Conservation (phyloP, 1,140 invertebrate genomes). For the Polypedilum pembai region DNA sequence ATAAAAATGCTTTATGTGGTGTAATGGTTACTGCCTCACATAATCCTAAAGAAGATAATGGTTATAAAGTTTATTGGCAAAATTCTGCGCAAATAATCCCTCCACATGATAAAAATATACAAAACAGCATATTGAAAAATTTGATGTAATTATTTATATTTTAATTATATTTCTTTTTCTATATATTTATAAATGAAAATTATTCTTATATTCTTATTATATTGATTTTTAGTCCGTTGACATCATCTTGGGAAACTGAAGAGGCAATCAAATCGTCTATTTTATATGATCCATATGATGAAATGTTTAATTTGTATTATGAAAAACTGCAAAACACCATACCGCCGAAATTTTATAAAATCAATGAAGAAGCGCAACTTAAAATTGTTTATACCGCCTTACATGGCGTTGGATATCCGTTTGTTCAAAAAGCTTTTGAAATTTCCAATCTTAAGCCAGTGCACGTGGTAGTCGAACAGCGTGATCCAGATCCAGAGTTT, state of each 20-base stretch:
- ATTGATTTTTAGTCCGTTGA: conserved; percentile 48
- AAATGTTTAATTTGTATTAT: conserved; percentile 45
- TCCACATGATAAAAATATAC: conserved; percentile 85
- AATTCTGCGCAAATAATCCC: conserved; percentile 95
- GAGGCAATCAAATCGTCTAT: conserved; percentile 37
- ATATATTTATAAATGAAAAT: too few species aligned
- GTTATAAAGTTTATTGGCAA: conserved; percentile 96
- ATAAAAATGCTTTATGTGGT: conserved; percentile 66
- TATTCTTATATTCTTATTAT: too few species aligned
- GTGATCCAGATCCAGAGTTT: conserved; percentile 91
- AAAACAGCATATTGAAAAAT: conserved; percentile 69
- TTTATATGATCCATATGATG: conserved; percentile 47
- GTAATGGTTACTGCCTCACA: conserved; percentile 98
- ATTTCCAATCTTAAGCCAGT: conserved; percentile 66
- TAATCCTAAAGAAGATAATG: conserved; percentile 98
- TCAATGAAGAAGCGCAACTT: conserved; percentile 45
- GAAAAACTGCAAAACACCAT: conserved; percentile 32
- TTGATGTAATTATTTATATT: conserved; percentile 47
- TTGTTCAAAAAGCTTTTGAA: conserved; percentile 67
- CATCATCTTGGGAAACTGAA: conserved; percentile 61
- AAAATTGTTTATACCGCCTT: conserved; percentile 90
- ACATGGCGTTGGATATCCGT: conserved; percentile 92
- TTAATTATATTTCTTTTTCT: too few species aligned
- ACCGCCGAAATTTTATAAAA: conserved; percentile 31
- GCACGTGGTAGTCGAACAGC: conserved; percentile 75